phyloP scores from a whole-genome alignment of 1,140 invertebrate genomes.

The Drosophila pseudoananassae region DNA sequence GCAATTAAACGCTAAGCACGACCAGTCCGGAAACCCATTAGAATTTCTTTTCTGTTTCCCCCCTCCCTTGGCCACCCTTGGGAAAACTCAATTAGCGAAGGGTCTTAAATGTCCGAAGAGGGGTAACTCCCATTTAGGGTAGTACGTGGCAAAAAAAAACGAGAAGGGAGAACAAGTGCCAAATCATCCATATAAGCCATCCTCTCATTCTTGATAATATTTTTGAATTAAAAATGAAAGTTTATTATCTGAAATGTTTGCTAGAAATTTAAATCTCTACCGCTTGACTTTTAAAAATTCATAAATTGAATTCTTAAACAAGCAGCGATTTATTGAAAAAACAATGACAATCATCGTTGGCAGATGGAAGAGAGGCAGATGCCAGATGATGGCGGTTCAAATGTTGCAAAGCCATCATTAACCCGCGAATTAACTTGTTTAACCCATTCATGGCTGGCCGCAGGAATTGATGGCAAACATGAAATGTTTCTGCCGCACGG shows the following conservation, averaged over 20 bases:
- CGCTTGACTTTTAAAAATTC: too few species aligned
- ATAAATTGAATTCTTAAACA: not conserved
- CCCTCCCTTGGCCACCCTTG: not conserved
- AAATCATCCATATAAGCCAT: not conserved
- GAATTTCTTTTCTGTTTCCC: conserved; percentile 34
- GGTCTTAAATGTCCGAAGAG: not conserved
- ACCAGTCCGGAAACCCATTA: conserved; percentile 42
- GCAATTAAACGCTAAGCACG: conserved; percentile 65
- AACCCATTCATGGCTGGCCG: conserved; percentile 31
- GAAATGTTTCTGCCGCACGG: conserved; percentile 18
- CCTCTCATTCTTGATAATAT: not conserved
- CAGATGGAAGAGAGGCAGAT: not conserved
- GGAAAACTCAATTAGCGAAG: conserved; percentile 61
- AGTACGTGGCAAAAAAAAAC: not conserved
- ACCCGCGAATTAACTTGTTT: conserved; percentile 50
- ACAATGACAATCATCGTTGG: not conserved
- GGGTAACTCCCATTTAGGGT: conserved; percentile 7
- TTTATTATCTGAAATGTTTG: too few species aligned
- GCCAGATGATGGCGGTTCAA: not conserved
- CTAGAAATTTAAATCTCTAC: not conserved
- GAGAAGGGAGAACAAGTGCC: not conserved
- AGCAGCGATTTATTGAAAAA: not conserved
- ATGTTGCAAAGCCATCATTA: conserved; percentile 23
- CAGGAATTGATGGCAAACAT: conserved; percentile 48
- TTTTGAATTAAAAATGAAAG: conserved; percentile 10